A percentile compares a stretch with the other conserved stretches of the same genome.
phyloP scores from a whole-genome alignment of 2,888 invertebrate species.

The Cerceris rybyensis region DNA sequence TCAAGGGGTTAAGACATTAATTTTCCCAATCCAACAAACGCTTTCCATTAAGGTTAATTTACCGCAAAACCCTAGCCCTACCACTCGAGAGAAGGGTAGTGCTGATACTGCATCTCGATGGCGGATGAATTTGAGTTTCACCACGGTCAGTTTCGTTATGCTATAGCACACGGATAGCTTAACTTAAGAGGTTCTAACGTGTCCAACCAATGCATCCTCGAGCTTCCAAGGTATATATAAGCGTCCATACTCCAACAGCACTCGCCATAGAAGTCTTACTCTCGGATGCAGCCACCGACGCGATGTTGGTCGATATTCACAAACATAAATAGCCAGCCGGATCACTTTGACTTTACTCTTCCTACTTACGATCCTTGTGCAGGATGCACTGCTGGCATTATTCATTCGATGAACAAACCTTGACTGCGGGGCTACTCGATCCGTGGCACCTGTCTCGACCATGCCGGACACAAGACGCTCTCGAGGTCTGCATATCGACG shows the following conservation, averaged over 20 bases:
- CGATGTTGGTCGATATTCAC: constrained; percentile 9
- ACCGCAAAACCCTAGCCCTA: constrained; percentile 54
- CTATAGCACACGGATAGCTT: constrained; percentile 18
- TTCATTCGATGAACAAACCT: constrained; percentile 58
- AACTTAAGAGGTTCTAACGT: constrained; percentile 17
- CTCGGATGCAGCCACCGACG: constrained; percentile 14
- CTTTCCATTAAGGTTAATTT: constrained; percentile 59
- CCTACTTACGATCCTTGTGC: constrained; percentile 31
- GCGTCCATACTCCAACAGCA: constrained; percentile 19
- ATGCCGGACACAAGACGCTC: constrained; percentile 43
- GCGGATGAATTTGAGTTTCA: constrained; percentile 56
- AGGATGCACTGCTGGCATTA: constrained; percentile 49
- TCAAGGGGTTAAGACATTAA: neutral
- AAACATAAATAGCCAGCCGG: constrained; percentile 17
- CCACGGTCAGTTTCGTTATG: constrained; percentile 18
- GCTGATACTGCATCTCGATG: constrained; percentile 56
- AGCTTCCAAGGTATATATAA: constrained; percentile 7
- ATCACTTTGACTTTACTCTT: constrained; percentile 31
- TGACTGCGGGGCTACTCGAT: constrained; percentile 50
- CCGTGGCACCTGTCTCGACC: constrained; percentile 58
- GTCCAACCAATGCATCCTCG: constrained; percentile 9
- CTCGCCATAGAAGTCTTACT: constrained; percentile 20
- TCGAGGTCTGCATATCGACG: constrained; percentile 45
- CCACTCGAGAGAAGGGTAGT: constrained; percentile 43
- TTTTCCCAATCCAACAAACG: neutral